Percentiles rank a stretch among this genome's conserved stretches.
phyloP scores from a whole-genome alignment of 2,888 invertebrate genomes.

The Eurois occulta region DNA sequence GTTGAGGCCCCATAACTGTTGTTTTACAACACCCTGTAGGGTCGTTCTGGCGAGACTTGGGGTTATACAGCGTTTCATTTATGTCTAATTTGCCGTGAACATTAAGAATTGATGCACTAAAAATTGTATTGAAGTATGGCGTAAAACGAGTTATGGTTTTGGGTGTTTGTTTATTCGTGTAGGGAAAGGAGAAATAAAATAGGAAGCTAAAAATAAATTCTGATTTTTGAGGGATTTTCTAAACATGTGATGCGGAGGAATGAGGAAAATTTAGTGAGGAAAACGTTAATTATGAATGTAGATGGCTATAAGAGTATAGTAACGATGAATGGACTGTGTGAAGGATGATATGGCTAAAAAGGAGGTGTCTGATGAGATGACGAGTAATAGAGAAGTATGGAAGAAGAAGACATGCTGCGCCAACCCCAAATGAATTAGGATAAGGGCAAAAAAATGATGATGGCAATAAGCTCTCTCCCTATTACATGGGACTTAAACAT shows the following conservation, averaged over 20 bases:
- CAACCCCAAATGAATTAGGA: too few species aligned
- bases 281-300: too few species aligned
- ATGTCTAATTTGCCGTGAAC: constrained; percentile 75
- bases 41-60: constrained; percentile 71
- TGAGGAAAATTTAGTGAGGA: too few species aligned
- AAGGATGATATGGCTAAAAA: too few species aligned
- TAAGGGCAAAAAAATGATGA: too few species aligned
- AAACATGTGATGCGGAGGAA: too few species aligned
- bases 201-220: neutral
- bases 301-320: too few species aligned
- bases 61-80: constrained; percentile 80
- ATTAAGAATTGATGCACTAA: constrained; percentile 72
- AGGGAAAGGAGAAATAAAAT: neutral
- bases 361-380: too few species aligned
- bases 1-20: constrained; percentile 71
- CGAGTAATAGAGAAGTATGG: too few species aligned
- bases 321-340: too few species aligned
- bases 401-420: too few species aligned
- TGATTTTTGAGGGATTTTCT: neutral
- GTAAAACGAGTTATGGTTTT: constrained; percentile 40
- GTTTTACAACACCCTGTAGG: constrained; percentile 81
- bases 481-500: neutral
- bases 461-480: too few species aligned
- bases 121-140: constrained; percentile 52
- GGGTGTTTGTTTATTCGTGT: constrained; percentile 27